Evolutionary conservation across 2,888 invertebrate genomes (phyloP).

Genomic region (Melinopterus prodromus): DNA sequence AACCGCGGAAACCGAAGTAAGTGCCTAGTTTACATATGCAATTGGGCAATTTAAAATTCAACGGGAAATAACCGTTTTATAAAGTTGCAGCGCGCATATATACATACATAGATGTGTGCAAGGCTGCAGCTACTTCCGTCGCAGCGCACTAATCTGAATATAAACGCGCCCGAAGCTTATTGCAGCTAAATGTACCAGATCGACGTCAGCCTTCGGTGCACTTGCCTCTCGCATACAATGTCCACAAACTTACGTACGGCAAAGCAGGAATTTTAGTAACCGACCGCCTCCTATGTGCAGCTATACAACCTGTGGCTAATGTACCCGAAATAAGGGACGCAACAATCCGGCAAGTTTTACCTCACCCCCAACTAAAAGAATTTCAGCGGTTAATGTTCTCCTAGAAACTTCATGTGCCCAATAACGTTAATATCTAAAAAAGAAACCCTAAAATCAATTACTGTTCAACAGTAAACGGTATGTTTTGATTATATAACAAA

Average conservation of each 20-base stretch:
- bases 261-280: slow-evolving; percentile 21
- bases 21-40: neutral
- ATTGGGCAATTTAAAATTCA: slow-evolving; percentile 21
- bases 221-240: slow-evolving; percentile 6
- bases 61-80: slow-evolving; percentile 24
- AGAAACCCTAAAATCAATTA: too few species aligned
- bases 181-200: neutral
- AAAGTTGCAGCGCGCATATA: slow-evolving; percentile 18
- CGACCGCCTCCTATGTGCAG: neutral
- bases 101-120: neutral
- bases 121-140: neutral
- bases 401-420: too few species aligned
- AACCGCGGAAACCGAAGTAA: neutral
- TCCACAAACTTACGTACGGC: slow-evolving; percentile 14
- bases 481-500: too few species aligned
- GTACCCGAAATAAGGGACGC: slow-evolving; percentile 8
- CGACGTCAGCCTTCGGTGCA: neutral
- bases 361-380: neutral
- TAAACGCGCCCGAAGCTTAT: slow-evolving; percentile 16
- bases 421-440: too few species aligned
- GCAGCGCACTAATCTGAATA: slow-evolving; percentile 21
- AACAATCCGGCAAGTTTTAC: slow-evolving; percentile 5
- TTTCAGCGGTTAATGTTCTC: neutral
- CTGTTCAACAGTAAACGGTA: too few species aligned
- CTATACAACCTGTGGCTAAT: slow-evolving; percentile 14